phyloP scores from a whole-genome alignment of 2,888 invertebrate genomes.

The Rhyacophila evoluta region DNA sequence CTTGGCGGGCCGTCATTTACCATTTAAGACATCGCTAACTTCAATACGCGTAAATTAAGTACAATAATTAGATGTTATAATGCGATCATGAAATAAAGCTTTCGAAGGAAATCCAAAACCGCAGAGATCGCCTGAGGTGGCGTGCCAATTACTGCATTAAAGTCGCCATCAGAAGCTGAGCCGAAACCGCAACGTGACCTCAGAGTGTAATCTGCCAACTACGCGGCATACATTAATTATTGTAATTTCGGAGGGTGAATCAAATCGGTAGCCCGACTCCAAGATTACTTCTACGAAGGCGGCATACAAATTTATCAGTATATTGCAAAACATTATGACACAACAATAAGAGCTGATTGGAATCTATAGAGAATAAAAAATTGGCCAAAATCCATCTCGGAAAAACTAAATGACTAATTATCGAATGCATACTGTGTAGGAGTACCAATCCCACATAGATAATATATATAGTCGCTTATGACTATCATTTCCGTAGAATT shows the following conservation, averaged over 20 bases:
- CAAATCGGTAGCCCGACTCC: not conserved
- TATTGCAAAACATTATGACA: not conserved
- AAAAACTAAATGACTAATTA: too few relatives aligned
- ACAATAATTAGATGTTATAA: not conserved
- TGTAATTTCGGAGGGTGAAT: not conserved
- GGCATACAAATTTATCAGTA: not conserved
- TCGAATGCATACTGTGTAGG: too few relatives aligned
- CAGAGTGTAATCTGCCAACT: not conserved
- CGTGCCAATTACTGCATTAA: not conserved
- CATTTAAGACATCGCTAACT: too few relatives aligned
- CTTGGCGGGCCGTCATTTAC: too few relatives aligned
- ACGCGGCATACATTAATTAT: not conserved
- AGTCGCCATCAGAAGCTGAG: not conserved
- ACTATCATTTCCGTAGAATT: too few relatives aligned
- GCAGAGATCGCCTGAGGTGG: not conserved
- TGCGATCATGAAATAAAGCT: not conserved
- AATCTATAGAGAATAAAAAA: not conserved
- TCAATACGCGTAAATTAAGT: not conserved
- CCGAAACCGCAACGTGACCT: constrained; percentile 11
- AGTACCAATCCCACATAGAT: too few relatives aligned
- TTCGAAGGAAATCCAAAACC: not conserved
- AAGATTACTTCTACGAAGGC: not conserved
- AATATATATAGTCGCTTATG: too few relatives aligned
- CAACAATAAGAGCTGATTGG: not conserved
- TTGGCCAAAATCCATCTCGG: too few relatives aligned